These are phyloP conservation scores for Thecocarcelia acutangulata DNA, from an alignment of 2,888 invertebrate genomes.

Conservation along the genomic window DNA sequence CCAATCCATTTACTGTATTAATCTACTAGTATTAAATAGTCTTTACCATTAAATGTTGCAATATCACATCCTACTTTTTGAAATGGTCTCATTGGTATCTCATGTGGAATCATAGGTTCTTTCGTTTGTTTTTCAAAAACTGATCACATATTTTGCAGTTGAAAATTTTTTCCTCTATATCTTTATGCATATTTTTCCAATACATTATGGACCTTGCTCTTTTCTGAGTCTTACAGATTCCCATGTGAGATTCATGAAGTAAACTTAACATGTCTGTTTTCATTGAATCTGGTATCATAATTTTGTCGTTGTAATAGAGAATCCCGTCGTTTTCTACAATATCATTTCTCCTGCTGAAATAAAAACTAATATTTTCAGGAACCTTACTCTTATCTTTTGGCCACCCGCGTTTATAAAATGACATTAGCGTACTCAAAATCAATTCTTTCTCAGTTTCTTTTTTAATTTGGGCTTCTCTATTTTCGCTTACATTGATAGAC, in stretches of 20 bases:
- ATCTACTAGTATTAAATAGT: background rate
- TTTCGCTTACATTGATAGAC: constrained; percentile 37
- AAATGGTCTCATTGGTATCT: constrained; percentile 4
- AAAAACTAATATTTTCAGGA: constrained; percentile 48
- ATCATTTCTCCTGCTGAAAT: constrained; percentile 46
- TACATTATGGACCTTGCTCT: constrained; percentile 9
- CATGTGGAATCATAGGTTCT: constrained; percentile 10
- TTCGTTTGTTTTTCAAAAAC: constrained; percentile 2
- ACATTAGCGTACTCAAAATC: constrained; percentile 10
- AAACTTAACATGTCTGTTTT: constrained; percentile 4
- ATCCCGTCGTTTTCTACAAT: constrained; percentile 43
- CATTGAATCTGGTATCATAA: constrained; percentile 10
- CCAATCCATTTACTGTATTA: constrained; percentile 19
- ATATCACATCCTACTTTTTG: constrained; percentile 20
- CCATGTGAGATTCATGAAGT: constrained; percentile 27
- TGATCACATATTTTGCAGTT: constrained; percentile 11
- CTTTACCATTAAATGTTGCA: background rate
- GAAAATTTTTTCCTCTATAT: constrained; percentile 17
- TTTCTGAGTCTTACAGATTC: constrained; percentile 4
- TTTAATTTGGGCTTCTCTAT: constrained; percentile 41
- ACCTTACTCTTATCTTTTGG: constrained; percentile 49
- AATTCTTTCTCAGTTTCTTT: constrained; percentile 41
- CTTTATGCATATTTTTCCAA: constrained; percentile 24
- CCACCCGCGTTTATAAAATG: constrained; percentile 43
- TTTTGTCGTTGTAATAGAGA: constrained; percentile 15